A percentile compares a stretch with the other conserved stretches of the same genome.
These are phyloP conservation scores for Eupithecia dodoneata DNA, from an alignment of 2,888 invertebrate genomes.

Conservation along the genomic window DNA sequence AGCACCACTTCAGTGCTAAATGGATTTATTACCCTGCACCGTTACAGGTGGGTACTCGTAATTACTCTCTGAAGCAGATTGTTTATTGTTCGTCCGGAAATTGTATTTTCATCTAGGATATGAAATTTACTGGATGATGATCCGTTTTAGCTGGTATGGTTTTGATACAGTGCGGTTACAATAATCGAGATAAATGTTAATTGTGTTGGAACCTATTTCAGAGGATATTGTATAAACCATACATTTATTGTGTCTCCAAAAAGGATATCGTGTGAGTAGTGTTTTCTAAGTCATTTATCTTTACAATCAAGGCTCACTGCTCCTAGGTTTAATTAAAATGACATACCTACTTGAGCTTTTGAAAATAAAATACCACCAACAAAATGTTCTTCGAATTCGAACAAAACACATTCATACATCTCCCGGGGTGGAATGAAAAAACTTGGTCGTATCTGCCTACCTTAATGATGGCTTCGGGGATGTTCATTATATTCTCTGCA, in stretches of 20 bases:
- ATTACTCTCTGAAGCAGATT: constrained; percentile 74
- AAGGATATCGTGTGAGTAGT: not conserved
- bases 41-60: constrained; percentile 72
- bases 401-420: constrained; percentile 19
- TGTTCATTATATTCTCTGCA: constrained; percentile 48
- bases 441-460: constrained; percentile 33
- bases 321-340: not conserved
- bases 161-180: constrained; percentile 22
- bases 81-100: constrained; percentile 72
- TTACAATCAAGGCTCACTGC: not conserved
- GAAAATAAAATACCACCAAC: not conserved
- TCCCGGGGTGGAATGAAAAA: constrained; percentile 23
- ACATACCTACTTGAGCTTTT: not conserved
- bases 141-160: constrained; percentile 24
- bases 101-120: constrained; percentile 50
- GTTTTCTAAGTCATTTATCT: not conserved
- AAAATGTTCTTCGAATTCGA: not conserved
- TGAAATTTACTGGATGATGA: constrained; percentile 39
- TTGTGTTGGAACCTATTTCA: not conserved
- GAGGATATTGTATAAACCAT: not conserved
- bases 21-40: constrained; percentile 75
- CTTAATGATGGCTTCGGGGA: constrained; percentile 47
- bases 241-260: not conserved
- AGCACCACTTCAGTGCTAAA: constrained; percentile 75
- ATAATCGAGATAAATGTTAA: not conserved